Evolutionary conservation across 37 sponge, comb jelly and placozoan genomes (phyloP).

Genomic region (Diacarnus erythraeanus): DNA sequence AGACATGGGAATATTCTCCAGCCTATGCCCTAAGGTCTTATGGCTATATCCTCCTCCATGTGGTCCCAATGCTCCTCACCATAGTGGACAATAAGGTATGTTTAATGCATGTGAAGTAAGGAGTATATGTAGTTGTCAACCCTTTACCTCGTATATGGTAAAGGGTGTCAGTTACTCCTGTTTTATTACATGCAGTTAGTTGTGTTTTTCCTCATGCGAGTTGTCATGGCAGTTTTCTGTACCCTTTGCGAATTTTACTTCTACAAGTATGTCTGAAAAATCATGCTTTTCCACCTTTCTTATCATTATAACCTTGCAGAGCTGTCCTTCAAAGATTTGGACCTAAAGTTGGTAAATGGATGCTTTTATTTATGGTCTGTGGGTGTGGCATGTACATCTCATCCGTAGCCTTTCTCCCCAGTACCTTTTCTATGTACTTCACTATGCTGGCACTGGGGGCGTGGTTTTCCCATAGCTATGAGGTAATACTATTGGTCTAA

Average conservation of each 20-base stretch:
- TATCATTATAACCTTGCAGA: constrained; percentile 9
- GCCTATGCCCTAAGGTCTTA: constrained; percentile 93
- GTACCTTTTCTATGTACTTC: constrained; percentile 89
- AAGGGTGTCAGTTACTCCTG: background rate
- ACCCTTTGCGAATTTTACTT: constrained; percentile 83
- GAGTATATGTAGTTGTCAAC: no score
- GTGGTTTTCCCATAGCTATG: constrained; percentile 59
- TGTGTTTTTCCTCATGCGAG: constrained; percentile 76
- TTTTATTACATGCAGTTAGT: constrained; percentile 41
- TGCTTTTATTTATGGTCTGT: constrained; percentile 55
- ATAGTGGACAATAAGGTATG: constrained; percentile 44
- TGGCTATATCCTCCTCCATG: constrained; percentile 82
- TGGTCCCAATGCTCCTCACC: constrained; percentile 59
- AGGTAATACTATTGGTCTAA: constrained; percentile 35
- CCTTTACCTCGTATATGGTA: background rate
- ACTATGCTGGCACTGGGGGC: constrained; percentile 85
- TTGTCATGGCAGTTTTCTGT: constrained; percentile 63
- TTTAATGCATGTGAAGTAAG: no score
- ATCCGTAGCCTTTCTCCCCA: constrained; percentile 88
- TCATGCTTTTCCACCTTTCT: background rate
- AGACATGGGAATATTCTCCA: constrained; percentile 99
- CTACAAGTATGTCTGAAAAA: constrained; percentile 57
- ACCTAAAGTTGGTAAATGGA: constrained; percentile 40
- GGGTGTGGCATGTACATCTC: constrained; percentile 96
- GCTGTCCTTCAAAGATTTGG: constrained; percentile 70